Percentiles rank a stretch among this genome's conserved stretches.
Evolutionary conservation across 2,797 vertebrate genomes (phyloP).

Genomic region (Enteromius paludinosus): DNA sequence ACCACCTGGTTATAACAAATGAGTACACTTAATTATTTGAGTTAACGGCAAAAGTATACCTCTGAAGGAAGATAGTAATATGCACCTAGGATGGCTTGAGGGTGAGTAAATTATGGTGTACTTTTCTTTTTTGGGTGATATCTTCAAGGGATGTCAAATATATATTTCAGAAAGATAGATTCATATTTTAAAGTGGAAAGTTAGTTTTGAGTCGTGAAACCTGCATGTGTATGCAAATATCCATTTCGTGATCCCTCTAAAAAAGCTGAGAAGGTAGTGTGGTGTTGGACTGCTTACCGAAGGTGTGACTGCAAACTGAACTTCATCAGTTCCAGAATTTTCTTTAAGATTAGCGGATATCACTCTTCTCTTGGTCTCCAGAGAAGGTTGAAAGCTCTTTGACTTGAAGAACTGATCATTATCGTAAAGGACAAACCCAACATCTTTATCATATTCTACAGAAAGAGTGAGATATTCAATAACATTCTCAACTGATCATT

Average conservation of each 20-base stretch:
- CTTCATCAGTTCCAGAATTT: background rate
- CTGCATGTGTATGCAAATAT: background rate
- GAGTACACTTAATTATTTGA: too few relatives aligned
- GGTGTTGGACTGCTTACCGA: conserved; percentile 48
- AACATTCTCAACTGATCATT: background rate
- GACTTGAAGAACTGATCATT: conserved; percentile 73
- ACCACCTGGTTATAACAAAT: too few relatives aligned
- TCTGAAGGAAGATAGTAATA: too few relatives aligned
- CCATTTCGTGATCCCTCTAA: background rate
- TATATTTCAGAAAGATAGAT: background rate
- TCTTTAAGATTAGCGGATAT: conserved; percentile 59
- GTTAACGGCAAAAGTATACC: too few relatives aligned
- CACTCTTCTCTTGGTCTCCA: conserved; percentile 58
- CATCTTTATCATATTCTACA: conserved; percentile 7
- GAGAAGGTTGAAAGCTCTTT: conserved; percentile 6
- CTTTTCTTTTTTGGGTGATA: too few relatives aligned
- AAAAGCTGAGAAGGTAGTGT: background rate
- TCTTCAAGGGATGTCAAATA: background rate
- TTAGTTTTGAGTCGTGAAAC: background rate
- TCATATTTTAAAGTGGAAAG: background rate
- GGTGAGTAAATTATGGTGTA: too few relatives aligned
- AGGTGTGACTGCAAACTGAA: conserved; percentile 64
- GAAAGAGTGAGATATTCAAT: background rate
- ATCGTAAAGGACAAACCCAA: conserved; percentile 75
- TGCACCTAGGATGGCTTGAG: too few relatives aligned